phyloP scores from a whole-genome alignment of 2,113 vertebrate species.

The Stictonetta naevosa region DNA sequence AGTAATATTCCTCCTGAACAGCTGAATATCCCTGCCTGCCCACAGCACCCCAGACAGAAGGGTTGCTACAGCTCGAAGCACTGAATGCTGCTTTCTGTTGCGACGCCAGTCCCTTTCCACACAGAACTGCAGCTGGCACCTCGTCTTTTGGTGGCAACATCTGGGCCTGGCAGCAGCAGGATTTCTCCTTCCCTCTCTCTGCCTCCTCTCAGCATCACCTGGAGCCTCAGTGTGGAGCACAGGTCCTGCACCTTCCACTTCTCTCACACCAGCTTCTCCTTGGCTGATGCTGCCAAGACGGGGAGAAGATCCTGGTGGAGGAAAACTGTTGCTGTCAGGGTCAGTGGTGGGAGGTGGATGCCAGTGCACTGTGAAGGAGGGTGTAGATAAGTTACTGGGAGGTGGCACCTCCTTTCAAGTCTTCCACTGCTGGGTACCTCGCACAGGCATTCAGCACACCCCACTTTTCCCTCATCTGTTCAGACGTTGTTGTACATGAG shows the following conservation, averaged over 20 bases:
- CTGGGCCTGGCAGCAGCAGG: background rate
- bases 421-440: background rate
- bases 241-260: background rate
- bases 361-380: background rate
- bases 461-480: background rate
- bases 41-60: background rate
- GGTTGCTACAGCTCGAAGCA: background rate
- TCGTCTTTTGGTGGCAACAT: background rate
- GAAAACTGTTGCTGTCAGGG: background rate
- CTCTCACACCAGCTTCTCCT: background rate
- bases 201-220: background rate
- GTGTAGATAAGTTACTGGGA: background rate
- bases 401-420: background rate
- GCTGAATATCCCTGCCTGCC: background rate
- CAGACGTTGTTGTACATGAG: background rate
- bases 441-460: background rate
- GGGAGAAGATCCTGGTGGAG: background rate
- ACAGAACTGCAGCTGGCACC: background rate
- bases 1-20: background rate
- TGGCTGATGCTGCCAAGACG: background rate
- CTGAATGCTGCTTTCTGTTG: accelerated
- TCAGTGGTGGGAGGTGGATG: background rate
- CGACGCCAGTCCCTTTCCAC: background rate
- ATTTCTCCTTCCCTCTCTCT: background rate
- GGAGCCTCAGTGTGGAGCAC: background rate